phyloP scores from a whole-genome alignment of 2,888 invertebrate species.

The Leptinotarsa tumamoca region DNA sequence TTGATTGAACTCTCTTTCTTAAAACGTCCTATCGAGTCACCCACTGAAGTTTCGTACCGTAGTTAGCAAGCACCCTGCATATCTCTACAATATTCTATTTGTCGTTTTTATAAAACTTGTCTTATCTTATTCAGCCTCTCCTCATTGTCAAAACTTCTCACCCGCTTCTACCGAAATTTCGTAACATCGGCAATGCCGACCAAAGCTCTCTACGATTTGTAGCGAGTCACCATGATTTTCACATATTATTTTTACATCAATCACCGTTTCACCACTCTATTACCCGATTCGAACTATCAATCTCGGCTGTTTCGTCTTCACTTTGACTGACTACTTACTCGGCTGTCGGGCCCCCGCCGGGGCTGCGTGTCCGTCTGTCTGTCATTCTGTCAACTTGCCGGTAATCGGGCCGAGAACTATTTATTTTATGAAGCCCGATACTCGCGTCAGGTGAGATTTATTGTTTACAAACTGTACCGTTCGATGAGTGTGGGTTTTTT shows the following conservation, averaged over 20 bases:
- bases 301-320: constrained; percentile 30
- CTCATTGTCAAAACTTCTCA: no score
- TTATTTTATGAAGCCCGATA: constrained; percentile 23
- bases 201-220: constrained; percentile 52
- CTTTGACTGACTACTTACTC: constrained; percentile 39
- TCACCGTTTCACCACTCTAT: constrained; percentile 65
- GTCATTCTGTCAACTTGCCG: constrained; percentile 40
- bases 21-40: no score
- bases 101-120: no score
- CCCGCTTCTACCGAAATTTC: not conserved
- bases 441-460: constrained; percentile 3
- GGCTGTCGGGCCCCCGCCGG: constrained; percentile 36
- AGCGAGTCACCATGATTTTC: constrained; percentile 65
- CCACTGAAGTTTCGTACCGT: no score
- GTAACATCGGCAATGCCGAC: not conserved
- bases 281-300: constrained; percentile 47
- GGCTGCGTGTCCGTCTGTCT: constrained; percentile 34
- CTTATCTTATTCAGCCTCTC: no score
- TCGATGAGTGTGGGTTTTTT: not conserved
- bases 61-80: no score
- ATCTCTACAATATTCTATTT: no score
- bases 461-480: constrained; percentile 11
- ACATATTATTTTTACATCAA: constrained; percentile 66
- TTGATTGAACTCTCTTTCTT: no score
- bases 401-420: constrained; percentile 32